Conservation (phyloP, 2,888 invertebrate genomes). For the Drosophila nr. perissopoda region DNA sequence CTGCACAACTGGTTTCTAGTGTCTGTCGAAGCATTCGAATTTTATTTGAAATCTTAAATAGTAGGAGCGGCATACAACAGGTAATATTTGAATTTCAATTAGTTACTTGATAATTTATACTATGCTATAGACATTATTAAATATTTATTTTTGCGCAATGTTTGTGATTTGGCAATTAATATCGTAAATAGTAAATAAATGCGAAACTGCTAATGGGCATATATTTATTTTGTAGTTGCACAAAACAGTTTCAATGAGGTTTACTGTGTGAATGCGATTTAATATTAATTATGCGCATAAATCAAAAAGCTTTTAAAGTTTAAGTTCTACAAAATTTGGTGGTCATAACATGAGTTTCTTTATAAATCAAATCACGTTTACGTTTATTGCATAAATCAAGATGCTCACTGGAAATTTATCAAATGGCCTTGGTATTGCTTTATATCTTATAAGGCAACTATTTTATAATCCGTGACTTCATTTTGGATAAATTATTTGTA, state of each 20-base stretch:
- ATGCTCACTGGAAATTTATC: not conserved
- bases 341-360: not conserved
- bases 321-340: not conserved
- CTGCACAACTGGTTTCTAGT: constrained; percentile 56
- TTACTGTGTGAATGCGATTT: not conserved
- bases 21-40: constrained; percentile 27
- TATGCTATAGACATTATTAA: not conserved
- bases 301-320: not conserved
- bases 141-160: constrained; percentile 17
- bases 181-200: constrained; percentile 10
- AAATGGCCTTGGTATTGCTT: not conserved
- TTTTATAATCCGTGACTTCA: not conserved
- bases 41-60: constrained; percentile 31
- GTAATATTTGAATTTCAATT: constrained; percentile 54
- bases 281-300: not conserved
- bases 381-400: not conserved
- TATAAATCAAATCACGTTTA: not conserved
- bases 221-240: not conserved
- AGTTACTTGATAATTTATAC: constrained; percentile 19
- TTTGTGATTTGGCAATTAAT: not conserved
- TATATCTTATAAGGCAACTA: not conserved
- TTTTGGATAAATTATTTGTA: not conserved
- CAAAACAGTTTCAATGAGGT: not conserved
- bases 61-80: constrained; percentile 44
- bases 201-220: not conserved